These are phyloP conservation scores for Synergus gifuensis DNA, from an alignment of 2,888 invertebrate genomes.

Conservation along the genomic window DNA sequence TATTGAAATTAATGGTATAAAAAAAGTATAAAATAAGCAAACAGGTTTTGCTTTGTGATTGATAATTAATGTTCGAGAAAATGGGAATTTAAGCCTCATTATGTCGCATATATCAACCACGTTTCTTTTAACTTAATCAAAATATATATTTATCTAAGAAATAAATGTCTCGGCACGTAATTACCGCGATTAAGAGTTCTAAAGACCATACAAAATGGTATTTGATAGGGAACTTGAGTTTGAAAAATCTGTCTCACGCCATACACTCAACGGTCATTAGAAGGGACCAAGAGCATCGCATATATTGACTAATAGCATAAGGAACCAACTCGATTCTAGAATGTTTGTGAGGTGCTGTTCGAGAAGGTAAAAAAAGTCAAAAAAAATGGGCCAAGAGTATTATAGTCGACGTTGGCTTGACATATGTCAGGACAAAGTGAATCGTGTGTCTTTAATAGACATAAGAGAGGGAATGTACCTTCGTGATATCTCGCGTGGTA, in stretches of 20 bases:
- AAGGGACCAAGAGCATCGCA: conserved; percentile 48
- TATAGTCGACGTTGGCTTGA: conserved; percentile 68
- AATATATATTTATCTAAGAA: neutral
- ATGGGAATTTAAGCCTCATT: neutral
- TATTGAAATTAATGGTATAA: too few relatives aligned
- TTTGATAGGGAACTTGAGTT: neutral
- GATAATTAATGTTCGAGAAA: neutral
- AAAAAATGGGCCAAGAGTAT: conserved; percentile 48
- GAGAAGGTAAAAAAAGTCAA: neutral
- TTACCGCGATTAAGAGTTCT: neutral
- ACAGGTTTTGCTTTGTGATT: neutral
- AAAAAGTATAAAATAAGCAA: too few relatives aligned
- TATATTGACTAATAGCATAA: conserved; percentile 55
- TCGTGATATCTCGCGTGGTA: conserved; percentile 61
- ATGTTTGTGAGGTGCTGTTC: neutral
- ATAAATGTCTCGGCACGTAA: neutral
- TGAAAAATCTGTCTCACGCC: conserved; percentile 10
- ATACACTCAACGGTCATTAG: conserved; percentile 49
- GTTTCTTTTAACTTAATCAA: neutral
- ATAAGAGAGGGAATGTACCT: neutral
- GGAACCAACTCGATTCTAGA: conserved; percentile 2
- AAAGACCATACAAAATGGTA: neutral
- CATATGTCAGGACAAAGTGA: conserved; percentile 70
- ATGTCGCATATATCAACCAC: neutral
- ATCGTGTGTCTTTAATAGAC: conserved; percentile 37